These are phyloP conservation scores for Amblyopsis rosae DNA, from an alignment of 2,113 vertebrate genomes.

Conservation along the genomic window DNA sequence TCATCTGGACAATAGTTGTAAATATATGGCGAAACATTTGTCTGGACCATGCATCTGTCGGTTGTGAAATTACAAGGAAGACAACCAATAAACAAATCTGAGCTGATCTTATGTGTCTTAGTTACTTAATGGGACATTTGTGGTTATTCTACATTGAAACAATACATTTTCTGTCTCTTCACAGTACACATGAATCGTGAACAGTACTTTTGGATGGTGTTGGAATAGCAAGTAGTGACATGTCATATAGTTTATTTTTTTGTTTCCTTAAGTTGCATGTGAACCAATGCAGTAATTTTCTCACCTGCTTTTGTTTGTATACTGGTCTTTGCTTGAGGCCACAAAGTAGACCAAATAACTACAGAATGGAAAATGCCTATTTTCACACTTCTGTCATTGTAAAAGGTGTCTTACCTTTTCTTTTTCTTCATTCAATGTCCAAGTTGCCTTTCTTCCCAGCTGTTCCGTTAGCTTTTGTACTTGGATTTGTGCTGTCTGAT, in stretches of 20 bases:
- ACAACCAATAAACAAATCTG: slow-evolving; percentile 56
- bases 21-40: slow-evolving; percentile 58
- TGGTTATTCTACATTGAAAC: slow-evolving; percentile 59
- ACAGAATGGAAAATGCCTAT: slow-evolving; percentile 56
- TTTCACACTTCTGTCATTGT: slow-evolving; percentile 64
- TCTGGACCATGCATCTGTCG: slow-evolving; percentile 34
- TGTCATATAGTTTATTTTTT: slow-evolving; percentile 72
- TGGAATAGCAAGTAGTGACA: slow-evolving; percentile 71
- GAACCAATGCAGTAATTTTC: slow-evolving; percentile 77
- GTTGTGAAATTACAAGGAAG: slow-evolving; percentile 46
- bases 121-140: slow-evolving; percentile 49
- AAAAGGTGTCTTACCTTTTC: slow-evolving; percentile 63
- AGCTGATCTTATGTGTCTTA: slow-evolving; percentile 47
- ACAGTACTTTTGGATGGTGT: slow-evolving; percentile 72
- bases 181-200: slow-evolving; percentile 68
- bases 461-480: slow-evolving; percentile 67
- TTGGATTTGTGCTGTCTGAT: slow-evolving; percentile 74
- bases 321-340: slow-evolving; percentile 65
- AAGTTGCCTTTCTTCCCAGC: slow-evolving; percentile 75
- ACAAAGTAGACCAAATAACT: slow-evolving; percentile 80
- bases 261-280: slow-evolving; percentile 72
- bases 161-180: slow-evolving; percentile 48
- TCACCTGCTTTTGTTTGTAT: slow-evolving; percentile 66
- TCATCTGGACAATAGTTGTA: slow-evolving; percentile 57
- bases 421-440: slow-evolving; percentile 69